These are phyloP conservation scores for Erpornis zantholeuca DNA, from an alignment of 2,113 vertebrate genomes.

Conservation along the genomic window DNA sequence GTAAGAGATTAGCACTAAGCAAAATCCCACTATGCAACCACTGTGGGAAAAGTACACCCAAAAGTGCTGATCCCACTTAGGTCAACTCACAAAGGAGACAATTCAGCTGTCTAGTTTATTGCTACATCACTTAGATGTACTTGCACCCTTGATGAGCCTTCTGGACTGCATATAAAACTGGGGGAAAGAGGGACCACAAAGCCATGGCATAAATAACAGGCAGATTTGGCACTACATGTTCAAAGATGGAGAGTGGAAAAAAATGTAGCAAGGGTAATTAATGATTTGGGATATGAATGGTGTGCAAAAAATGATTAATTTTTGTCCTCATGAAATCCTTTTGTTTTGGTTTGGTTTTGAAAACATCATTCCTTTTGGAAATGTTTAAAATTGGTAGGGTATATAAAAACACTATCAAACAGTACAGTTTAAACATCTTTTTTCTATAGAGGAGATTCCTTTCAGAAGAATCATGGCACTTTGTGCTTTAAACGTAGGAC, in stretches of 20 bases:
- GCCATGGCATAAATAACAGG: neutral
- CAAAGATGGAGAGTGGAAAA: neutral
- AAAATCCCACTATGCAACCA: neutral
- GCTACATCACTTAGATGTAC: neutral
- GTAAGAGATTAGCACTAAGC: neutral
- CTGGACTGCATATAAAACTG: neutral
- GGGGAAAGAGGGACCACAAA: neutral
- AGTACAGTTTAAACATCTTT: neutral
- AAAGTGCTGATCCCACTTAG: neutral
- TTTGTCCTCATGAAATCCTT: neutral
- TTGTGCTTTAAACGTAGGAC: neutral
- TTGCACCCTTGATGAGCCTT: neutral
- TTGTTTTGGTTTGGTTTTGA: neutral
- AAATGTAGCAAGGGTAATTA: neutral
- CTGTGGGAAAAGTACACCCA: accelerated
- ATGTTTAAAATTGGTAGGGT: neutral
- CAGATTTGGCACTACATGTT: neutral
- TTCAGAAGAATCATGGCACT: neutral
- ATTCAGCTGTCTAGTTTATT: neutral
- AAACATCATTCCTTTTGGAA: neutral
- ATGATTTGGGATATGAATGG: neutral
- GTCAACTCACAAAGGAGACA: neutral
- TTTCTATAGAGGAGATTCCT: neutral
- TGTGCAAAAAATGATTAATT: neutral
- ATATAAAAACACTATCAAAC: neutral